Evolutionary conservation across 2,888 invertebrate genomes (phyloP).

Genomic region (Lottia gigantea): DNA sequence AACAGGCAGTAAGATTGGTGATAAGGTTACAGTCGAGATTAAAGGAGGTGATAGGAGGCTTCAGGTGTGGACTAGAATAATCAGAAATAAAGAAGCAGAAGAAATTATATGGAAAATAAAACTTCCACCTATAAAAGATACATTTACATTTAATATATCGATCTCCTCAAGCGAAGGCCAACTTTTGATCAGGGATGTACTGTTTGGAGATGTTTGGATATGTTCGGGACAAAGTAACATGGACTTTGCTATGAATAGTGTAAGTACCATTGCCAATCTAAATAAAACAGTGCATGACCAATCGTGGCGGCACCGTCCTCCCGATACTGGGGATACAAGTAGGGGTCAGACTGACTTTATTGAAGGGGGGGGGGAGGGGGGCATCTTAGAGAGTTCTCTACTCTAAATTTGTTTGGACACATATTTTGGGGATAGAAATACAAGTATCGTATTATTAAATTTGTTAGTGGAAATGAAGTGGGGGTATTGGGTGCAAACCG

Average conservation of each 20-base stretch:
- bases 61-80: slow-evolving; percentile 8
- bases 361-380: too few relatives aligned
- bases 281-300: too few relatives aligned
- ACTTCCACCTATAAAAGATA: slow-evolving; percentile 33
- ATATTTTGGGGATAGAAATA: too few relatives aligned
- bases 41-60: background rate
- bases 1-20: slow-evolving; percentile 28
- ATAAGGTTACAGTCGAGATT: slow-evolving; percentile 24
- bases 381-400: too few relatives aligned
- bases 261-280: slow-evolving; percentile 16
- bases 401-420: too few relatives aligned
- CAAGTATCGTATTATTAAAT: too few relatives aligned
- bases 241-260: slow-evolving; percentile 38
- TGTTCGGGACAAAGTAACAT: slow-evolving; percentile 64
- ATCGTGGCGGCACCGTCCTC: too few relatives aligned
- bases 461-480: too few relatives aligned
- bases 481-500: too few relatives aligned
- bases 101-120: slow-evolving; percentile 38
- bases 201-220: slow-evolving; percentile 64
- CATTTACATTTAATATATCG: slow-evolving; percentile 39
- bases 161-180: slow-evolving; percentile 37
- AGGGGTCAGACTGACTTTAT: too few relatives aligned
- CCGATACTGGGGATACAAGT: too few relatives aligned
- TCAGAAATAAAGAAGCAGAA: slow-evolving; percentile 9
- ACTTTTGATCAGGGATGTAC: slow-evolving; percentile 46